Conservation (phyloP, 2,888 invertebrate species). For the Microplitis deprimator region DNA sequence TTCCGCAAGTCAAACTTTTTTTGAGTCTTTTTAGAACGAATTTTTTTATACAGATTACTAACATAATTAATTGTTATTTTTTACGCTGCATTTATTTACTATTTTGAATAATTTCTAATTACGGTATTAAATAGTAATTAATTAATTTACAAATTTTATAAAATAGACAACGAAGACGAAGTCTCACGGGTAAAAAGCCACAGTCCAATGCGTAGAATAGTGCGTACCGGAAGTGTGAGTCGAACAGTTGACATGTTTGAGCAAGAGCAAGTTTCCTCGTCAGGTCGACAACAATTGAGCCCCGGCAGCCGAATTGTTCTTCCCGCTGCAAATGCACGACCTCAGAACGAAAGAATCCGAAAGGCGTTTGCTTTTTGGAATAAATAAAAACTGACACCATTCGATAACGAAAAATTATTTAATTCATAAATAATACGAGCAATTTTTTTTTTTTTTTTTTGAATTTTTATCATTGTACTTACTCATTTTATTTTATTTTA, state of each 20-base stretch:
- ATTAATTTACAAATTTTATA: conserved; percentile 30
- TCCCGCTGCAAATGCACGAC: conserved; percentile 47
- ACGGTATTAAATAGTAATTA: no score
- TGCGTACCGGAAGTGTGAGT: conserved; percentile 67
- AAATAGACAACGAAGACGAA: conserved; percentile 57
- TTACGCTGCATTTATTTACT: no score
- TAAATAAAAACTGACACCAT: conserved; percentile 51
- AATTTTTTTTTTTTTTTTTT: not conserved
- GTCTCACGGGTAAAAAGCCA: conserved; percentile 60
- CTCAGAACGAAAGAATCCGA: conserved; percentile 67
- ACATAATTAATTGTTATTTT: no score
- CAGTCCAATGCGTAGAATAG: conserved; percentile 46
- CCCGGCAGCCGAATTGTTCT: conserved; percentile 47
- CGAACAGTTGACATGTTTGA: conserved; percentile 68
- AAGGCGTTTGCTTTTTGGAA: conserved; percentile 73
- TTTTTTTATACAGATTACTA: no score
- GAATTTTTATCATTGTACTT: not conserved
- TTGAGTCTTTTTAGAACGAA: no score
- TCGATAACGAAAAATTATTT: not conserved
- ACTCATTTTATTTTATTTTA: not conserved
- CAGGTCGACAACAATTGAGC: conserved; percentile 38
- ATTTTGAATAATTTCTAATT: no score
- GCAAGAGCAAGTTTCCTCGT: conserved; percentile 54
- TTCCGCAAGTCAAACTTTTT: no score
- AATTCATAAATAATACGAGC: conserved; percentile 11